Conservation (phyloP, 2,797 vertebrate genomes). For the Acrossocheilus fasciatus region DNA sequence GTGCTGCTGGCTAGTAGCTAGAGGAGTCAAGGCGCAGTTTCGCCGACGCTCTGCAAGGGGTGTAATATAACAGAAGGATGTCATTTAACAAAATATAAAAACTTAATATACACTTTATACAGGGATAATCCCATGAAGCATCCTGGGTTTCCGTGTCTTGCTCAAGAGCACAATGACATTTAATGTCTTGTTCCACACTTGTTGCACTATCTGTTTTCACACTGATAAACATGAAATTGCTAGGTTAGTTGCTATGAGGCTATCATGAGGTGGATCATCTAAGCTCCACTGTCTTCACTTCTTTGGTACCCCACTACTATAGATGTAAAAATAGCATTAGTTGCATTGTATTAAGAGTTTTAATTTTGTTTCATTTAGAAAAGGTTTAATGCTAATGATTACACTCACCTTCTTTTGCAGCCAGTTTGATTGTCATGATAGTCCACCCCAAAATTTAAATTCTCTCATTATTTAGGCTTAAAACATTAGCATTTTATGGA, state of each 20-base stretch:
- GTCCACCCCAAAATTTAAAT: background rate
- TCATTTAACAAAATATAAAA: background rate
- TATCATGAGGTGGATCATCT: background rate
- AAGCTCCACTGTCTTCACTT: background rate
- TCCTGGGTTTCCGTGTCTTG: background rate
- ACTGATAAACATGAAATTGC: background rate
- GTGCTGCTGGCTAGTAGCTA: conserved; percentile 90
- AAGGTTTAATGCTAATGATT: background rate
- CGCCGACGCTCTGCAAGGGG: conserved; percentile 82
- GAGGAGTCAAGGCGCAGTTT: conserved; percentile 86
- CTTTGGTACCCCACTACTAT: background rate
- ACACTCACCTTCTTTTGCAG: background rate
- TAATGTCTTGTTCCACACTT: background rate
- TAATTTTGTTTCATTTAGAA: background rate
- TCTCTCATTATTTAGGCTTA: background rate
- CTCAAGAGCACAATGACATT: background rate
- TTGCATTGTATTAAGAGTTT: background rate
- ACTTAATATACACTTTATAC: background rate
- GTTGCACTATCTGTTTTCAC: too few relatives aligned
- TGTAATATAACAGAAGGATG: background rate
- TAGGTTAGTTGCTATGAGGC: background rate
- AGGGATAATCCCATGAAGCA: background rate
- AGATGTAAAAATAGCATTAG: background rate
- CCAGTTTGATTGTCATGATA: background rate
- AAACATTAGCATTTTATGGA: background rate